Evolutionary conservation across 2,113 vertebrate species (phyloP), one percentile per base, ranked within the genome.

Genomic region (Arvicanthis niloticus): DNA sequence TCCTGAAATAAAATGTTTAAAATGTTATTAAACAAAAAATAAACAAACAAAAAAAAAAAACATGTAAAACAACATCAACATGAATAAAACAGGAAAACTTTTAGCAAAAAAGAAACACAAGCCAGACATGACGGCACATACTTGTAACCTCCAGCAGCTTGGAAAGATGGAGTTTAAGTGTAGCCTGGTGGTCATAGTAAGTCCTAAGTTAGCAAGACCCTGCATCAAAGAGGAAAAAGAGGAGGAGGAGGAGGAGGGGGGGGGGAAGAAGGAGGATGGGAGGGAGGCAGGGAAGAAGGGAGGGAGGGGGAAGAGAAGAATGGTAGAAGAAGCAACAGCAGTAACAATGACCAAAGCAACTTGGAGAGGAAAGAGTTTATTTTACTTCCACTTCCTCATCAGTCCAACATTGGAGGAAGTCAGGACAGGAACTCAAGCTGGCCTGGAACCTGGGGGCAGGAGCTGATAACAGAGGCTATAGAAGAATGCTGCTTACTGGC

Each of bases 201-300:
- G 19, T 45, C 31, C 45, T 48, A 26, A 15, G n/a, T 22, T 4
- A n/a, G 78, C 21, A 56, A 81, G 42, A 34, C 2, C 42, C 42
- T 67, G 29, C 7, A 67, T 86, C 62, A 67, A 86, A 45, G 26
- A 29, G 40, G 53, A 82, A n/a, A 60, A 81, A 40, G 48, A 40
- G 16, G 48, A 48, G 9, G 26, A 77, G 5, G 75, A 77, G 45
- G 22, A 31, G 45, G 19, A 3, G 8, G 11, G 0, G 5, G 3
- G 24, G 19, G 2, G 0, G 13, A 17, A 7, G 10, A 13, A 0
- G 42, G 8, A 11, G 19, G 15, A 29, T 4, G 7, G 3, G 24
- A 7, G 3, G 48, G 12, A 48, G 22, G 7, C 0, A 16, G 31
- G 15, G 53, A 45, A 19, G 34, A 37, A 7, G 15, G 45, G 40